Evolutionary conservation across 1,140 invertebrate species (phyloP).

Genomic region (Drosophila truncata): DNA sequence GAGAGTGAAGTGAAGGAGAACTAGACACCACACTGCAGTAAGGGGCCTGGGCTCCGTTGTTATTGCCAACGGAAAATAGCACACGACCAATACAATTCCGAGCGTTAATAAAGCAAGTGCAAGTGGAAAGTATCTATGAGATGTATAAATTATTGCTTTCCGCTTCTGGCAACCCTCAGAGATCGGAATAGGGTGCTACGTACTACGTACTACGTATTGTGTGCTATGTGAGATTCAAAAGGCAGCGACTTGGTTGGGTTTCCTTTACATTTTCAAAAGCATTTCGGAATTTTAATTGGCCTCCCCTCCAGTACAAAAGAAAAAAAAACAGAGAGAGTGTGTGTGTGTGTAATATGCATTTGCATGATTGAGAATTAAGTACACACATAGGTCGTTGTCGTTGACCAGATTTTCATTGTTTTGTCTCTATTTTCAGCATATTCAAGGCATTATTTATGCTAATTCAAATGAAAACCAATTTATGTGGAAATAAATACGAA

Average conservation of each 20-base stretch:
- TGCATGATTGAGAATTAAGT: constrained; percentile 28
- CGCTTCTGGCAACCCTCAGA: constrained; percentile 13
- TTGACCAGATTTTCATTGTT: constrained; percentile 1
- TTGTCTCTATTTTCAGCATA: neutral
- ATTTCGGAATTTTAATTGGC: constrained; percentile 75
- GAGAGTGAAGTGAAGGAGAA: constrained; percentile 13
- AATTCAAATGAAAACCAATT: neutral
- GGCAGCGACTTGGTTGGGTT: neutral
- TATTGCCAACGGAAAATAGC: constrained; percentile 63
- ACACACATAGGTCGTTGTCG: neutral
- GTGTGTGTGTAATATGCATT: constrained; percentile 9
- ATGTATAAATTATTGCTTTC: constrained; percentile 70
- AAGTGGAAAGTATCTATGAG: constrained; percentile 60
- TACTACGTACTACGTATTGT: neutral
- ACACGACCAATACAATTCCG: constrained; percentile 55
- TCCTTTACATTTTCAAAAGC: constrained; percentile 26
- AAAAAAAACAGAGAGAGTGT: neutral
- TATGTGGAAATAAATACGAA: neutral
- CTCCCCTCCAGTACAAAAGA: neutral
- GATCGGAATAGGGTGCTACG: constrained; percentile 31
- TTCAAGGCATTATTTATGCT: constrained; percentile 1
- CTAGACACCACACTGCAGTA: neutral
- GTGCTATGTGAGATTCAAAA: constrained; percentile 7
- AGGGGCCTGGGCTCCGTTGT: neutral
- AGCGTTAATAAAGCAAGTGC: constrained; percentile 62